These are phyloP conservation scores for Noctilio leporinus DNA, from an alignment of 2,113 vertebrate species.

Conservation along the genomic window DNA sequence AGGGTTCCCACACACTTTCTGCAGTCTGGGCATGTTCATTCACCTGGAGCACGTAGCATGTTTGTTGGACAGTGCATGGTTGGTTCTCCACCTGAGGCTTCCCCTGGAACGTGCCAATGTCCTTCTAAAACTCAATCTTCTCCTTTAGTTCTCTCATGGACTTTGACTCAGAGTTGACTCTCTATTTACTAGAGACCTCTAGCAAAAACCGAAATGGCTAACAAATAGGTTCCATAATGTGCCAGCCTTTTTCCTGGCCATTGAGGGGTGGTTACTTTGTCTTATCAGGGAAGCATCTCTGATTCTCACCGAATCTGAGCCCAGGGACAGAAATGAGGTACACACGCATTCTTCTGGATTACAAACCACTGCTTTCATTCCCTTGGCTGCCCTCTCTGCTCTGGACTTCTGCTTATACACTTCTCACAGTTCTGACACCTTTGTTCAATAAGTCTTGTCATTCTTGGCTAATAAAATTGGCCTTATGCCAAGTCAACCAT, in stretches of 20 bases:
- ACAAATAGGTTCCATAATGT: not conserved
- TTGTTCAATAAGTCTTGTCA: constrained; percentile 55
- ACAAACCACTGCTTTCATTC: not conserved
- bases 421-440: constrained; percentile 62
- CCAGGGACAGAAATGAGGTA: not conserved
- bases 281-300: constrained; percentile 4
- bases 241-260: not conserved
- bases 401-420: constrained; percentile 29
- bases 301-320: not conserved
- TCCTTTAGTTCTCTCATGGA: not conserved
- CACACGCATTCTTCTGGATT: not conserved
- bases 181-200: not conserved
- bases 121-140: not conserved
- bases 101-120: not conserved
- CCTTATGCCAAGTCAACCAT: constrained; percentile 46
- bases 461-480: constrained; percentile 66
- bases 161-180: not conserved
- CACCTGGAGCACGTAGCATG: not conserved
- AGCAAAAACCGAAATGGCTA: not conserved
- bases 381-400: not conserved
- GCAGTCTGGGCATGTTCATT: not conserved
- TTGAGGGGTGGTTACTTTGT: not conserved
- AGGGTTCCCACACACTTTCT: not conserved
- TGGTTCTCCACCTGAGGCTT: not conserved
- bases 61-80: rapidly evolving